Conservation (phyloP, 2,888 invertebrate species). For the Sinohyriopsis cumingii region DNA sequence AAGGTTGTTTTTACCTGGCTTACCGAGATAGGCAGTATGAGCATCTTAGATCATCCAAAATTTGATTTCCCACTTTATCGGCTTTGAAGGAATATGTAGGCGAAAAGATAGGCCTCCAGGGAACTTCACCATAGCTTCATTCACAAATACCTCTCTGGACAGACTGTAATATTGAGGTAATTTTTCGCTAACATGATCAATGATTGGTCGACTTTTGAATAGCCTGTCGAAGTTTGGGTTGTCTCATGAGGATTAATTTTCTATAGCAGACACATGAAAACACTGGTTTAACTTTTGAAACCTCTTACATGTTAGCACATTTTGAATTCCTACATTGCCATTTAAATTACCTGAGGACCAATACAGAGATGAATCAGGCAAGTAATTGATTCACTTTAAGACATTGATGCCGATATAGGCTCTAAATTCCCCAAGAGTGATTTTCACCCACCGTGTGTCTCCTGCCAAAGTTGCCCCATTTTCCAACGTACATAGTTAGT, state of each 20-base stretch:
- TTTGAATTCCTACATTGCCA: slow-evolving; percentile 4
- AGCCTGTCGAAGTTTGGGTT: too few species aligned
- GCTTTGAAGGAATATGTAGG: slow-evolving; percentile 18
- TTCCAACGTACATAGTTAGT: too few species aligned
- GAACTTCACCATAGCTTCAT: slow-evolving; percentile 21
- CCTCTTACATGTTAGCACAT: slow-evolving; percentile 16
- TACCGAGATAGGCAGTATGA: slow-evolving; percentile 9
- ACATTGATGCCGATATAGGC: slow-evolving; percentile 21
- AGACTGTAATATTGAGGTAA: slow-evolving; percentile 5
- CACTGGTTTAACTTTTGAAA: slow-evolving; percentile 19
- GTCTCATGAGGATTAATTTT: slow-evolving; percentile 2
- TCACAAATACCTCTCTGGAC: slow-evolving; percentile 13
- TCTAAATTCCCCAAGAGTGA: too few species aligned
- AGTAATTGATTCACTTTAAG: slow-evolving; percentile 16
- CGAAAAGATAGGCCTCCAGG: slow-evolving; percentile 10
- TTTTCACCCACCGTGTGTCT: too few species aligned
- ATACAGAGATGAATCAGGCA: slow-evolving; percentile 16
- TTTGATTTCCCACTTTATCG: slow-evolving; percentile 16
- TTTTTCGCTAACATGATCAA: slow-evolving; percentile 1
- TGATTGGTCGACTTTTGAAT: background rate
- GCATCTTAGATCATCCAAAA: slow-evolving; percentile 18
- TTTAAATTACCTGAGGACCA: slow-evolving; percentile 19
- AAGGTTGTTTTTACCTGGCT: slow-evolving; percentile 3
- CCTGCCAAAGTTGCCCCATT: too few species aligned
- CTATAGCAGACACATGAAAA: slow-evolving; percentile 14